A percentile compares a stretch with the other conserved stretches of the same genome.
phyloP scores from a whole-genome alignment of 2,797 vertebrate species.

The Serranus cabrilla region DNA sequence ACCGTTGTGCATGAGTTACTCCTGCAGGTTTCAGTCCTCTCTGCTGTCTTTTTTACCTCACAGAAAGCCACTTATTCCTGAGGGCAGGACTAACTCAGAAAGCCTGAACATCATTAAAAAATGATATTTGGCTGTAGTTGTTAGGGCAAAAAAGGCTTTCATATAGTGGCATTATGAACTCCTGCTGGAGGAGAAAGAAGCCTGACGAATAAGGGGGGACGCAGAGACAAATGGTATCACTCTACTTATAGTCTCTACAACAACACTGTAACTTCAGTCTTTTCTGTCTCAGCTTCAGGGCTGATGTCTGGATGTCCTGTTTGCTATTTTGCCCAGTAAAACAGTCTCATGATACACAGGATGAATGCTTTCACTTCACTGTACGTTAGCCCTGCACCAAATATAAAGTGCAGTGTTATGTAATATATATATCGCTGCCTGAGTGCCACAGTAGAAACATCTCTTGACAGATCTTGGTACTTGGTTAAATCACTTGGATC shows the following conservation, averaged over 20 bases:
- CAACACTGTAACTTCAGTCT: conserved; percentile 16
- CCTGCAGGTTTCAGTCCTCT: conserved; percentile 13
- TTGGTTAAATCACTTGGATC: conserved; percentile 20
- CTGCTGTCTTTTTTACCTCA: not conserved
- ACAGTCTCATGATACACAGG: not conserved
- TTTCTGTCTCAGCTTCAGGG: not conserved
- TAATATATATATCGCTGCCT: not conserved
- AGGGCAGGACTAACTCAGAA: conserved; percentile 39
- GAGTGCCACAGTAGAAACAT: conserved; percentile 19
- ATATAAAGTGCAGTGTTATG: conserved; percentile 2
- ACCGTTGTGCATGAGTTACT: conserved; percentile 6
- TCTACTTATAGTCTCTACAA: conserved; percentile 32
- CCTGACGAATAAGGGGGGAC: conserved; percentile 27
- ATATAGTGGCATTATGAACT: conserved; percentile 26
- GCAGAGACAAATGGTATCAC: conserved; percentile 27
- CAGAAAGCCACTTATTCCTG: conserved; percentile 16
- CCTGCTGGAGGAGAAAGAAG: conserved; percentile 25
- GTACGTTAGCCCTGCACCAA: no score
- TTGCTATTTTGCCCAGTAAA: conserved; percentile 1
- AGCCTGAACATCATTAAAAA: conserved; percentile 46
- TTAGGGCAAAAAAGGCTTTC: conserved; percentile 29
- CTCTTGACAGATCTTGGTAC: conserved; percentile 9
- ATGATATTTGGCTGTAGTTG: conserved; percentile 28
- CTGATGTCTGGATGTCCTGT: conserved; percentile 1
- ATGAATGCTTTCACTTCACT: not conserved